phyloP scores from a whole-genome alignment of 2,113 vertebrate genomes.

The Oxygymnocypris stewartii region DNA sequence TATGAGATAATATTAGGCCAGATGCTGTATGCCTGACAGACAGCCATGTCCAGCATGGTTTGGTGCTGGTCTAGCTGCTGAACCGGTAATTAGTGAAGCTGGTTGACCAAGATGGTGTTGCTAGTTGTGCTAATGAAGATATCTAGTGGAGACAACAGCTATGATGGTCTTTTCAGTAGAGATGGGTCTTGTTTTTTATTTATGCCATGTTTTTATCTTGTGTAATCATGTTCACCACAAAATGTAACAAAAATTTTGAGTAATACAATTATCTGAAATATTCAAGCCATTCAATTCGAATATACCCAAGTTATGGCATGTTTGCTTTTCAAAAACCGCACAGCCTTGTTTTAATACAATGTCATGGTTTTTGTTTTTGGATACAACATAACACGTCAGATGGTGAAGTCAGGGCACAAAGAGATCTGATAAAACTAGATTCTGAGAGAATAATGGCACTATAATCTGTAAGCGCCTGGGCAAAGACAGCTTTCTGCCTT shows the following conservation, averaged over 20 bases:
- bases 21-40: neutral
- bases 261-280: neutral
- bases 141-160: neutral
- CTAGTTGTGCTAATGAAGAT: neutral
- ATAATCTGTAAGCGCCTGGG: constrained; percentile 39
- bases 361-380: neutral
- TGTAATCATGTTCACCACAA: neutral
- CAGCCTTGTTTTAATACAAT: constrained; percentile 2
- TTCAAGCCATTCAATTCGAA: neutral
- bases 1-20: too few species aligned
- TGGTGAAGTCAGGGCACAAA: constrained; percentile 42
- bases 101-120: neutral
- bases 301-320: neutral
- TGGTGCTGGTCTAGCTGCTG: neutral
- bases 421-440: constrained; percentile 40
- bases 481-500: constrained; percentile 41
- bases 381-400: constrained; percentile 33
- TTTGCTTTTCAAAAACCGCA: neutral
- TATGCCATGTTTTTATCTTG: neutral
- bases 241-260: neutral
- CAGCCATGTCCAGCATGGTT: neutral
- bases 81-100: neutral
- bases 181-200: neutral
- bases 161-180: neutral
- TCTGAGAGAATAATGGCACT: constrained; percentile 42